Evolutionary conservation across 2,797 vertebrate species (phyloP), one percentile per base, ranked within the genome.

Genomic region (Gobionotothen gibberifrons): DNA sequence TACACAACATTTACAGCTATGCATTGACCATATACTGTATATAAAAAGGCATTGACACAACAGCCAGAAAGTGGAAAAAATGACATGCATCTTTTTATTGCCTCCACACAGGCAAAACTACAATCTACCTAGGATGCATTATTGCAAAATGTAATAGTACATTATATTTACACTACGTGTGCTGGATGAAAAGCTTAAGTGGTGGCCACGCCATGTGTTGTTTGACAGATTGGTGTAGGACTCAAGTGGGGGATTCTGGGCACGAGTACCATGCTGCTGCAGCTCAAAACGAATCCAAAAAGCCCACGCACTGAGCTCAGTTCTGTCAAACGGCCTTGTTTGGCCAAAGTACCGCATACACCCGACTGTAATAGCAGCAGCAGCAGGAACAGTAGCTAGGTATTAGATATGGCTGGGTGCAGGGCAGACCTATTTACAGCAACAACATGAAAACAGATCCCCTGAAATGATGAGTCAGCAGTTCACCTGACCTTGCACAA

Each of bases 351-450:
- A 81, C 70, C 72, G 71, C 81, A 84, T 79, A 68, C 74, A 64
- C 61, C 58, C 36, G 14, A 69, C 72, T 80, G 72, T 65, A 74
- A 69, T 78, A 88, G 87, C 80, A 82, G 56, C 17, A 81, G 73
- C 32, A 83, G 80, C 71, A 80, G 75, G 77, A 79, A 70, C 65
- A 64, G 70, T 62, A 70, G 60, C 70, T 49, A 51, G 58, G 85
- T 82, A 80, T 87, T 81, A 81, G 81, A 91, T 89, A 83, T 75
- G 73, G 79, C 74, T 69, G 62, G 75, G 61, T 86, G 75, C 51
- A 87, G 75, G 72, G 76, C 69, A 77, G 67, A 83, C 82, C 86
- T 92, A 94, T 94, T 94, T 93, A 91, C 87, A 90, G 93, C 87
- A 86, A 70, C 79, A 74, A 89, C 85, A 79, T 88, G 91, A 94